Evolutionary conservation across 2,888 invertebrate genomes (phyloP), one percentile per base, ranked within the genome.

Genomic region (Athalia rosae): DNA sequence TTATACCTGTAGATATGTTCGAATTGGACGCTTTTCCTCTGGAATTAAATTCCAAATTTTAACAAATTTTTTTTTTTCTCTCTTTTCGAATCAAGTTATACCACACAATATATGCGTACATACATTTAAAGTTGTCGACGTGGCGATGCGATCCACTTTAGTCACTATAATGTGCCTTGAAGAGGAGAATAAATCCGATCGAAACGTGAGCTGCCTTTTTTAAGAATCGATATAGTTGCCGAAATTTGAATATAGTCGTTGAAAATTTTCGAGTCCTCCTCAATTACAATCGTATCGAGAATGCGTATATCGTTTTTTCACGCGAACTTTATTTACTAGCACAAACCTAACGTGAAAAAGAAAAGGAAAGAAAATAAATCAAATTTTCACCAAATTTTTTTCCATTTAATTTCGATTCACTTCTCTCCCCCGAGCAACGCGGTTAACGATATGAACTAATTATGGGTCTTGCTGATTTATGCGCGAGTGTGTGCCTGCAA

Each of bases 141-240:
- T 7, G 50, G 67, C 67, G 67, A 50, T 67, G 50, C 53, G 48
- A 67, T 41, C 67, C 48, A 67, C 67, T 67, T 67, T 53, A 53
- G 28, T n/a, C n/a, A n/a, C n/a, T 67, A 67, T 67, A 48, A 50
- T 28, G 66, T 48, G 67, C 28, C 28, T 28, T 67, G 53, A 67
- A 50, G 67, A 67, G 53, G 67, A 50, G 53, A 67, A 50, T 67
- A 48, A 53, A 67, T 67, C 67, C 67, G 41, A 67, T 50, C 67
- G 67, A 67, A 48, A 67, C 50, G 28, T 28, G 28, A 28, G 13
- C 58, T 11, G 15, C 67, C 53, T 50, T 53, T 28, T 28, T 28
- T 28, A 28, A 28, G 28, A 28, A 28, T 28, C 28, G 2, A 28
- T 28, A 2, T 28, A 28, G 28, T 28, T 28, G 28, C 2, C 28